Conservation (phyloP, 2,797 vertebrate genomes). For the Dromococcyx pavoninus region DNA sequence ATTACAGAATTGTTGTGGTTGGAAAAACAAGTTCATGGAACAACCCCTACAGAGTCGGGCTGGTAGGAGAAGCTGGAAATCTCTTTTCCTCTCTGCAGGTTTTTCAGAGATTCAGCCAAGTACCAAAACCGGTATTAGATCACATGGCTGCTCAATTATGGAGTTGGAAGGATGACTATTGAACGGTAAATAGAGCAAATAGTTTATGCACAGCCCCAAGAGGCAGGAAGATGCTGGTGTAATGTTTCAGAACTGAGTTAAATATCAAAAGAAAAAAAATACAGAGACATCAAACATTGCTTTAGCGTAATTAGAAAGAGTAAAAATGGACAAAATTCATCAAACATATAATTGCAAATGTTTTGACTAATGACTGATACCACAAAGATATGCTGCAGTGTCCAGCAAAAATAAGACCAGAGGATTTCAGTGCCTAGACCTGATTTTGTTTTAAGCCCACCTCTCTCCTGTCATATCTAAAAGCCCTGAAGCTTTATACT, state of each 20-base stretch:
- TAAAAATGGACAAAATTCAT: constrained; percentile 20
- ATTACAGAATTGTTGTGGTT: background rate
- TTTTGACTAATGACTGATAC: constrained; percentile 9
- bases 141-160: background rate
- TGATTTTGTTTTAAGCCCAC: background rate
- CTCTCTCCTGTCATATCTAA: background rate
- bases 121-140: constrained; percentile 29
- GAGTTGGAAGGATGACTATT: background rate
- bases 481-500: background rate
- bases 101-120: constrained; percentile 25
- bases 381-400: background rate
- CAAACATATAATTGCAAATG: constrained; percentile 23
- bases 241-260: background rate
- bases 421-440: background rate
- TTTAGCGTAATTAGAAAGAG: background rate
- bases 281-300: background rate
- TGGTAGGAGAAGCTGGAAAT: constrained; percentile 11
- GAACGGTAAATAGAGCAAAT: background rate
- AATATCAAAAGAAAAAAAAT: background rate
- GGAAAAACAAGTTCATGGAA: constrained; percentile 19
- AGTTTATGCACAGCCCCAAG: constrained; percentile 30
- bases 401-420: constrained; percentile 12
- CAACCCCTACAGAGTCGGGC: background rate
- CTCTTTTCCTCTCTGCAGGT: constrained; percentile 10
- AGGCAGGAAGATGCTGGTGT: constrained; percentile 10